Evolutionary conservation across 2,113 vertebrate genomes (phyloP), one percentile per base, ranked within the genome.

Genomic region (Cichladusa arquata): DNA sequence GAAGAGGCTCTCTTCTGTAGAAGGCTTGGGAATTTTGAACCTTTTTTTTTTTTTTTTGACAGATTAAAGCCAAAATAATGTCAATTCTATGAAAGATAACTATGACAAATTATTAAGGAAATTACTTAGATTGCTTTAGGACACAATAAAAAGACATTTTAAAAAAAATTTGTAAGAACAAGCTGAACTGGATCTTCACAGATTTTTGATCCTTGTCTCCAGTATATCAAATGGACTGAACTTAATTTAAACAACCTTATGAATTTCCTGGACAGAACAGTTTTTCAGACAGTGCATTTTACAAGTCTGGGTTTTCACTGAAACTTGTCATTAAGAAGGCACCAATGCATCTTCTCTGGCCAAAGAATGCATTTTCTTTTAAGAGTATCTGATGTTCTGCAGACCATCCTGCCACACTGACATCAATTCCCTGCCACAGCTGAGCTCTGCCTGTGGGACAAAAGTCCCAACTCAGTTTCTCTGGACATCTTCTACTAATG

Each of bases 71-170:
- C 14, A 67, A 86, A 64, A 19, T 0, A 34, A 45, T 53, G 66
- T 74, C 4, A 45, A 47, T 54, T 80, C 16, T 33, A 1, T 56
- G 20, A 56, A 72, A 71, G 13, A n/a, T 9, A 69, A 38, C 15
- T 3, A 23, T 38, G 23, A n/a, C 2, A 74, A 66, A 44, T 50
- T 54, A n/a, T 42, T 47, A 33, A 60, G 4, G 14, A 57, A 92
- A 90, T 62, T 29, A 60, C 15, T 64, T 34, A 9, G 18, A 20
- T 74, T 74, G 9, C 28, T 62, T 61, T 71, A 70, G 38, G 36
- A 40, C 5, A 42, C 4, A 44, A 34, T 40, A 53, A 22, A 33
- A 28, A 1, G 2, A 6, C 1, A 8, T 34, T 9, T 26, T n/a
- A 36, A 24, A n/a, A 23, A 0, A 28, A 54, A 23, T 38, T 56